Base-by-base conservation (phyloP, 2,797 vertebrate genomes). In the Champsocephalus gunnari region DNA sequence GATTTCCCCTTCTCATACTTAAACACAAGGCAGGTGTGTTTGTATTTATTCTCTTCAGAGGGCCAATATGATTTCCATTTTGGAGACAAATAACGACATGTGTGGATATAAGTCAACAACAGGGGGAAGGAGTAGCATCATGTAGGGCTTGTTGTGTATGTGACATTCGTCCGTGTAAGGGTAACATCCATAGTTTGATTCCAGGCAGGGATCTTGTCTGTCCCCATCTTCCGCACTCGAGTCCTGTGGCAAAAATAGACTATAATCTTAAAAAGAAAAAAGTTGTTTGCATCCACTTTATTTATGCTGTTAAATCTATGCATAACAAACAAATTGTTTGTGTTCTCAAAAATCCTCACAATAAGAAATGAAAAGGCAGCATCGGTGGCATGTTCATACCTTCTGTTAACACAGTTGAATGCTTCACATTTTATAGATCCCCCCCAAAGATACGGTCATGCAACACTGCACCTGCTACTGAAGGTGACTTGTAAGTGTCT, bases 401-500 rank as follows among this genome's bases (percentile, higher is more conserved):
- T 14, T 64, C 61, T 62, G 13, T 43, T 54, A 21, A 57, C 34
- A 70, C 9, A 2, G 55, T 34, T 55, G 19, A n/a, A 10, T 49
- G 32, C 6, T 9, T 28, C 61, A 58, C 48, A 53, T 54, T 60
- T 71, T 10, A 43, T 43, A 34, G 55, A 66, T 13, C 10, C 41
- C 4, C 5, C 34, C 34, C 34, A 65, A 34, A 64, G 41, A 53
- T 54, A 17, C 8, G 60, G 28, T n/a, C 44, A 2, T 32, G 49
- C 61, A 61, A 49, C 34, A 41, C 49, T 34, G n/a, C 38, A 74
- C 66, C 64, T 74, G 64, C 62, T 66, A 66, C 32, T 56, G 53
- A 79, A 50, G 48, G 49, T 45, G 72, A 74, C 57, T 63, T 66
- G 3, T 47, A 44, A 62, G 54, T 57, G 51, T 45, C 66, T 66